phyloP scores from a whole-genome alignment of 2,888 invertebrate species.

The Oscheius sp. region DNA sequence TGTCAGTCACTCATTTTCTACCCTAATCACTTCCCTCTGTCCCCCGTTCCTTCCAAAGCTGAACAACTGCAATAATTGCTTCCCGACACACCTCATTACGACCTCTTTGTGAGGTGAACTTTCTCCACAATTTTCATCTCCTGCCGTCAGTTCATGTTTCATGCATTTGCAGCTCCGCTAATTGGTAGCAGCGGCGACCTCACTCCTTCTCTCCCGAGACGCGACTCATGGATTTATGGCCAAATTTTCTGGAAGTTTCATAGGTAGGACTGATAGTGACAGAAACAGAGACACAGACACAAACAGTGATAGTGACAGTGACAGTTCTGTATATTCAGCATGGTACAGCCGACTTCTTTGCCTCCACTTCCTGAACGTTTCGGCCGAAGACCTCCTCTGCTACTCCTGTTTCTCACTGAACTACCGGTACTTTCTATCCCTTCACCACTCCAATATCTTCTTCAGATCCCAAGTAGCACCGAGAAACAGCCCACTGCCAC shows the following conservation, averaged over 20 bases:
- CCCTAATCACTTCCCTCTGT: not conserved
- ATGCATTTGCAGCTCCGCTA: constrained; percentile 12
- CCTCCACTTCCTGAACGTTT: not conserved
- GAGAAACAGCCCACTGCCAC: constrained; percentile 8
- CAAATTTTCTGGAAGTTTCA: not conserved
- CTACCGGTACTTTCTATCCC: not conserved
- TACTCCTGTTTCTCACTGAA: constrained; percentile 29
- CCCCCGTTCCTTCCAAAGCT: not conserved
- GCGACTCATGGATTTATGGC: constrained; percentile 15
- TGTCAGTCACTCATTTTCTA: not conserved
- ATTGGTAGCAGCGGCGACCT: too few species aligned
- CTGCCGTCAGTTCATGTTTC: constrained; percentile 9
- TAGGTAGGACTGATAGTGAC: not conserved
- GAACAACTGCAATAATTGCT: too few species aligned
- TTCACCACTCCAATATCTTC: not conserved
- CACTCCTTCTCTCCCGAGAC: too few species aligned
- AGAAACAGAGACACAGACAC: constrained; percentile 1
- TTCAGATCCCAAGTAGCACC: constrained; percentile 30
- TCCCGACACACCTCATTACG: too few species aligned
- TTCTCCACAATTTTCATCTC: not conserved
- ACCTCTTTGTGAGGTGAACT: too few species aligned
- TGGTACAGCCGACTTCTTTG: not conserved
- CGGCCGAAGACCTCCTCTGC: constrained; percentile 10
- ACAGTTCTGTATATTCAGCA: not conserved
- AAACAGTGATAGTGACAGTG: constrained; percentile 14